Conservation (phyloP, 2,113 vertebrate species). For the Strigops habroptila region DNA sequence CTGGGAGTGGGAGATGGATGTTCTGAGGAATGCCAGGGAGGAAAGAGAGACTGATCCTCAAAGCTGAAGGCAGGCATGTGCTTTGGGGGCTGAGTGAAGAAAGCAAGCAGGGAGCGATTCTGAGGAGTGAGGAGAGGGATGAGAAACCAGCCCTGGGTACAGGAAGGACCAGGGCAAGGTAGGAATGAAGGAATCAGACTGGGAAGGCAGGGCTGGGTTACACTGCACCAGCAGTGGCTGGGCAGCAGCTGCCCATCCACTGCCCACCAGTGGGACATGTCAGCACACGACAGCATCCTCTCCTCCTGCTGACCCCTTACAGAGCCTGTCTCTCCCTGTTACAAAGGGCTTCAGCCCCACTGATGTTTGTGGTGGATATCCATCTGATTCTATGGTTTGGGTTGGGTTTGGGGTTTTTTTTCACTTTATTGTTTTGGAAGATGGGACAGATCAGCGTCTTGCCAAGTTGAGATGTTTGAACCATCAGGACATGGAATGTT, state of each 20-base stretch:
- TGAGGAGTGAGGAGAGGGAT: not conserved
- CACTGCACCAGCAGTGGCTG: not conserved
- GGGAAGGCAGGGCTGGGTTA: not conserved
- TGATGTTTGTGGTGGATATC: not conserved
- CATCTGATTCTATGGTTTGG: not conserved
- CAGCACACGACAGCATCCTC: not conserved
- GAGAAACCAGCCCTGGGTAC: not conserved
- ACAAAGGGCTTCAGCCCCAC: not conserved
- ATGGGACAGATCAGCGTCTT: not conserved
- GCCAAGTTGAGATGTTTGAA: not conserved
- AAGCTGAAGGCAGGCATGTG: not conserved
- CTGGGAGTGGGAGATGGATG: not conserved
- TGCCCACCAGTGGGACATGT: not conserved
- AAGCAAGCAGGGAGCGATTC: not conserved
- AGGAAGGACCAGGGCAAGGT: rapidly evolving
- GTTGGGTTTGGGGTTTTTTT: rapidly evolving
- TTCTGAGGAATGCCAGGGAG: not conserved
- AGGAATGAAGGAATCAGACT: not conserved
- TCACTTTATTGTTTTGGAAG: not conserved
- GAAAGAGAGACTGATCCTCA: not conserved
- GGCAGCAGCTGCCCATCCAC: not conserved
- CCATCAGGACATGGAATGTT: not conserved
- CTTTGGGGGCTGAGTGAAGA: not conserved
- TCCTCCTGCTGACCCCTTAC: not conserved
- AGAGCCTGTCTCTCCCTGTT: not conserved